Evolutionary conservation across 2,797 vertebrate genomes (phyloP).

Genomic region (Arvicola amphibius): DNA sequence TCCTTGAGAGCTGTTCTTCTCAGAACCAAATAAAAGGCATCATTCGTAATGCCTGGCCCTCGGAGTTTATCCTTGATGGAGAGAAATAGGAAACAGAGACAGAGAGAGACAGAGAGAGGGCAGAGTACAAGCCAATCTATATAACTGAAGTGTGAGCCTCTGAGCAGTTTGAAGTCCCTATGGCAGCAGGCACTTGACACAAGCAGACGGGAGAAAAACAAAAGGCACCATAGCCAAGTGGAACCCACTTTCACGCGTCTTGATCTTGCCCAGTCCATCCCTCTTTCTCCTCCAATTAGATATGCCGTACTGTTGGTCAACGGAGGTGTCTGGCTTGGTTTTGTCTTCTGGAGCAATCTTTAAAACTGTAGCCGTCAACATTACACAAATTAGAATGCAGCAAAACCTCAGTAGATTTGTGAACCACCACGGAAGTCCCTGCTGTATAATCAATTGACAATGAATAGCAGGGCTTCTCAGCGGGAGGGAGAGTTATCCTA

Average conservation of each 20-base stretch:
- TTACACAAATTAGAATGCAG: constrained; percentile 83
- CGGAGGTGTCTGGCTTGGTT: neutral
- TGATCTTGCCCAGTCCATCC: neutral
- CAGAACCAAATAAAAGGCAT: neutral
- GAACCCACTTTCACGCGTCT: neutral
- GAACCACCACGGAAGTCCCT: constrained; percentile 85
- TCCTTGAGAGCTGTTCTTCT: neutral
- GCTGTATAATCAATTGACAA: constrained; percentile 83
- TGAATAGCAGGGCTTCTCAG: constrained; percentile 76
- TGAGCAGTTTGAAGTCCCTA: neutral
- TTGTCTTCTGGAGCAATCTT: constrained; percentile 78
- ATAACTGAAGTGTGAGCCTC: neutral
- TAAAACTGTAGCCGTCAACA: constrained; percentile 78
- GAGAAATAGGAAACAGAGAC: neutral
- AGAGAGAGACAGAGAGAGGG: too few relatives aligned
- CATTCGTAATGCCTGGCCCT: neutral
- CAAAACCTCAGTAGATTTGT: constrained; percentile 82
- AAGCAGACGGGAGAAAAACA: neutral
- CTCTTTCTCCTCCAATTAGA: neutral
- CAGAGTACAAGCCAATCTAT: neutral
- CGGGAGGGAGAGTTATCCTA: neutral
- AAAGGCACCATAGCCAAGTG: neutral
- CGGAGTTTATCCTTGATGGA: neutral
- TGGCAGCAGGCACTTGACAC: neutral
- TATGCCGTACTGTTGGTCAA: neutral